These are phyloP conservation scores for Artibeus jamaicensis DNA, from an alignment of 2,797 vertebrate genomes.

Conservation along the genomic window DNA sequence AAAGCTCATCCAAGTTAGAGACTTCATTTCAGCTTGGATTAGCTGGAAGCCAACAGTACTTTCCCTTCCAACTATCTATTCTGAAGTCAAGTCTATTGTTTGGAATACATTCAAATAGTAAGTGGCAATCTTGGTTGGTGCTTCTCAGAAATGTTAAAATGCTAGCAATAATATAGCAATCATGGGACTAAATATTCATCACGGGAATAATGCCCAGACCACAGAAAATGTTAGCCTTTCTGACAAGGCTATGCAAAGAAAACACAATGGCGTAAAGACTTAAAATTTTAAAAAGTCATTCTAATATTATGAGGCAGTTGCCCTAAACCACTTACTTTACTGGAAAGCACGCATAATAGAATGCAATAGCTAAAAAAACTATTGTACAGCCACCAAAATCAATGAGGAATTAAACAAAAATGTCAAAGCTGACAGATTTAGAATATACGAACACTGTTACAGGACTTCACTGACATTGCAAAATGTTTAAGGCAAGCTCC, in stretches of 20 bases:
- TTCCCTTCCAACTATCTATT: conserved; percentile 46
- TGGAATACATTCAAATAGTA: conserved; percentile 30
- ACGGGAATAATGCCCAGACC: conserved; percentile 54
- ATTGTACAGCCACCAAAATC: conserved; percentile 28
- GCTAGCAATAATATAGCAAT: conserved; percentile 53
- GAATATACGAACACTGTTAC: background rate
- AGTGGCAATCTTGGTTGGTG: conserved; percentile 44
- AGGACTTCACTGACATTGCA: background rate
- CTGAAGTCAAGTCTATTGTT: conserved; percentile 21
- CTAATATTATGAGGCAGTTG: conserved; percentile 47
- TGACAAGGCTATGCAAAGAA: conserved; percentile 48
- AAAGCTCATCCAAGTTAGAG: background rate
- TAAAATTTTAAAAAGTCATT: conserved; percentile 57
- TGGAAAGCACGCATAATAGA: conserved; percentile 36
- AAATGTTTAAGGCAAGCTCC: conserved; percentile 32
- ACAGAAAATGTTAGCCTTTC: conserved; percentile 48
- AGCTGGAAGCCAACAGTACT: background rate
- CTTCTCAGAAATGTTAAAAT: conserved; percentile 66
- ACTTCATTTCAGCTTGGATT: conserved; percentile 3
- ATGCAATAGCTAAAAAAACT: conserved; percentile 9
- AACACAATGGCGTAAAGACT: conserved; percentile 37
- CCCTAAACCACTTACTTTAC: conserved; percentile 45
- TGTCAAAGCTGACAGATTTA: background rate
- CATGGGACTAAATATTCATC: conserved; percentile 11
- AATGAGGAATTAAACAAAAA: conserved; percentile 49